These are phyloP conservation scores for Tortricodes alternella DNA, from an alignment of 2,888 invertebrate genomes.

Conservation along the genomic window DNA sequence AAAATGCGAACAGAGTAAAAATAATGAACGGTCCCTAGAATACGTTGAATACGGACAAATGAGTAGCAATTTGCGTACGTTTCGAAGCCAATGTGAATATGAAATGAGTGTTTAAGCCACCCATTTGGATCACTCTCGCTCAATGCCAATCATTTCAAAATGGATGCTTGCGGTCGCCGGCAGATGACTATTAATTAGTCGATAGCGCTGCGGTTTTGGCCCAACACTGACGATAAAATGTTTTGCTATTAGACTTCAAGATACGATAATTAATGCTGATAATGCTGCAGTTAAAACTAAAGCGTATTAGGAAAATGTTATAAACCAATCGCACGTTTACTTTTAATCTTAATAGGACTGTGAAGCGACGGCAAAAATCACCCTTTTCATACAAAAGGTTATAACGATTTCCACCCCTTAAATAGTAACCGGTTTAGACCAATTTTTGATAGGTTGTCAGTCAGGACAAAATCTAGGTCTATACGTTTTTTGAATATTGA, in stretches of 20 bases:
- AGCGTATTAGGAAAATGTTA: background rate
- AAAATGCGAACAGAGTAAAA: conserved; percentile 36
- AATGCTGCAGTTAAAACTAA: too few relatives aligned
- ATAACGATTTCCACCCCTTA: too few relatives aligned
- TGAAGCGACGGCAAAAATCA: too few relatives aligned
- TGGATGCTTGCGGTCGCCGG: conserved; percentile 65
- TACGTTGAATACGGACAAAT: conserved; percentile 69
- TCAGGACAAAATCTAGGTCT: too few relatives aligned
- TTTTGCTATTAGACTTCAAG: conserved; percentile 8
- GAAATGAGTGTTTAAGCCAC: conserved; percentile 75
- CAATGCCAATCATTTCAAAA: conserved; percentile 71
- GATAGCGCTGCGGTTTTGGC: conserved; percentile 27
- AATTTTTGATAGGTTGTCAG: too few relatives aligned
- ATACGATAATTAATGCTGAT: background rate
- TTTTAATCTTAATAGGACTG: too few relatives aligned
- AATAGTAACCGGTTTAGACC: too few relatives aligned
- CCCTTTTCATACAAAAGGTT: too few relatives aligned
- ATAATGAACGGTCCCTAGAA: conserved; percentile 38
- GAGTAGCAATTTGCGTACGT: conserved; percentile 69
- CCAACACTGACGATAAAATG: conserved; percentile 11
- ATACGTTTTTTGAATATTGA: too few relatives aligned
- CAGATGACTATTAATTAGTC: conserved; percentile 51
- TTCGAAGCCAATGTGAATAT: conserved; percentile 73
- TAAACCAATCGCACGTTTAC: background rate
- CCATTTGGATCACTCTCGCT: conserved; percentile 73